phyloP scores from a whole-genome alignment of 1,140 invertebrate genomes.

The Melanaphis sacchari region DNA sequence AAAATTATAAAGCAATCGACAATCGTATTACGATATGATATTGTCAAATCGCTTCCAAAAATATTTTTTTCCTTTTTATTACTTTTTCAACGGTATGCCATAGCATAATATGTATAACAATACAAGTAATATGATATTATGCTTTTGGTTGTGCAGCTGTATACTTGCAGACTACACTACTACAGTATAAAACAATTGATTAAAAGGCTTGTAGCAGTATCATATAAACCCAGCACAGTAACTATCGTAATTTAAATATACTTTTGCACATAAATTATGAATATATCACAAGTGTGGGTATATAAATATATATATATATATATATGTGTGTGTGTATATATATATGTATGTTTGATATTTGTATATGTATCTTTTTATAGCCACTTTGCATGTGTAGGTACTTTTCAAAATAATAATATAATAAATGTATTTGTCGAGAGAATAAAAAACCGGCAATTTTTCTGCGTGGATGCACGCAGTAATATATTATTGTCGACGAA shows the following conservation, averaged over 20 bases:
- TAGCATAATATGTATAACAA: background rate
- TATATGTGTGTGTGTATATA: background rate
- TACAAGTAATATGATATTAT: background rate
- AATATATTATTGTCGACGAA: conserved; percentile 12
- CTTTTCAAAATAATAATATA: background rate
- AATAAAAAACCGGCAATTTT: conserved; percentile 27
- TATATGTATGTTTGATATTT: background rate
- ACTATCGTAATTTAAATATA: background rate
- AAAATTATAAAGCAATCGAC: background rate
- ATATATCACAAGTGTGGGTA: conserved; percentile 21
- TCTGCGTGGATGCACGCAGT: background rate
- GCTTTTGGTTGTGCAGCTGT: background rate
- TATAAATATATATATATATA: background rate
- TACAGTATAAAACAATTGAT: background rate
- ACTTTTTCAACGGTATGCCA: background rate
- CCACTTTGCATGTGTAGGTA: background rate
- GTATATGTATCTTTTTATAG: background rate
- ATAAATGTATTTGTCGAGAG: conserved; percentile 28
- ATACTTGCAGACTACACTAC: background rate
- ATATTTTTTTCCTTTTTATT: background rate
- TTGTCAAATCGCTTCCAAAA: background rate
- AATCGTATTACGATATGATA: background rate
- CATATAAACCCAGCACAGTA: background rate
- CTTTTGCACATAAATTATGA: background rate
- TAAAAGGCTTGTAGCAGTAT: background rate